A percentile compares a stretch with the other conserved stretches of the same genome.
These are phyloP conservation scores for Indicator indicator DNA, from an alignment of 2,113 vertebrate species.

Conservation along the genomic window DNA sequence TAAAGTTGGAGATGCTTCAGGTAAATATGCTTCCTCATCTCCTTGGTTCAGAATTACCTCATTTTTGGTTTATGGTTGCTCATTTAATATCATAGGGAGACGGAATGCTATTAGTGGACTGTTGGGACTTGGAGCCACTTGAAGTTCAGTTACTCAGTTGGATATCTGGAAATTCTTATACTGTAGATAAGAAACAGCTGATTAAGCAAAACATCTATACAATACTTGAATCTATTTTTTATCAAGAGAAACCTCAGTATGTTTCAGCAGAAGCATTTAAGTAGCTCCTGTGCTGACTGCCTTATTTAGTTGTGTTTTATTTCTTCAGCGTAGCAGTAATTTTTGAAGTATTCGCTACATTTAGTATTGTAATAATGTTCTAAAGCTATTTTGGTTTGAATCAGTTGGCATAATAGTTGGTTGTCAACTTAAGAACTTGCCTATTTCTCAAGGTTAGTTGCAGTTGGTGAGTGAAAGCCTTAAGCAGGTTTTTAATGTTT, in stretches of 20 bases:
- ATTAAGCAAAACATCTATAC: not conserved
- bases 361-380: not conserved
- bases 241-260: not conserved
- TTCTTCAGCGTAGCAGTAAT: not conserved
- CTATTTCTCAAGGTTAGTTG: not conserved
- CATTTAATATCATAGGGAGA: not conserved
- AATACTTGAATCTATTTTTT: not conserved
- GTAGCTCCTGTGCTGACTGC: not conserved
- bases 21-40: conserved; percentile 76
- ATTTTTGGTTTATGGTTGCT: not conserved
- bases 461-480: not conserved
- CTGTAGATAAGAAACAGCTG: not conserved
- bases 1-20: conserved; percentile 97
- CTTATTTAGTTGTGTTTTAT: not conserved
- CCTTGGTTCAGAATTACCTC: not conserved
- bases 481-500: not conserved
- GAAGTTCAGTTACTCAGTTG: not conserved
- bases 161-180: not conserved
- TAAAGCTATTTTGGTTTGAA: not conserved
- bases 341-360: not conserved
- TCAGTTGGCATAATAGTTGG: not conserved
- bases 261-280: not conserved
- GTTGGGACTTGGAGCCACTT: not conserved
- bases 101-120: not conserved
- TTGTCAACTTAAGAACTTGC: not conserved